phyloP scores from a whole-genome alignment of 2,113 vertebrate species.

The Semicossyphus pulcher region DNA sequence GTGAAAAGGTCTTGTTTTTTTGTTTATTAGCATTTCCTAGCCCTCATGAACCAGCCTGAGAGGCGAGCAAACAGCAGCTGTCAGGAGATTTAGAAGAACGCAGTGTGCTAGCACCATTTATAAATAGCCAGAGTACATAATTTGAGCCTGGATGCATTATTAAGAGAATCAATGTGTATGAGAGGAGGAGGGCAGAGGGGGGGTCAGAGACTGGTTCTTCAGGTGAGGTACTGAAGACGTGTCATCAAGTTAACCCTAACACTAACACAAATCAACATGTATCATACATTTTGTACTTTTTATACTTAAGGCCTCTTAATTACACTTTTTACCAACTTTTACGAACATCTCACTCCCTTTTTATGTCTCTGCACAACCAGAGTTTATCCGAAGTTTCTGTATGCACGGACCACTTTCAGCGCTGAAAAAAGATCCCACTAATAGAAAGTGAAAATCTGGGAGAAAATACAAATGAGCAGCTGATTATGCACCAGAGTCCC shows the following conservation, averaged over 20 bases:
- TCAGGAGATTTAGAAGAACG: constrained; percentile 9
- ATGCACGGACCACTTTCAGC: background rate
- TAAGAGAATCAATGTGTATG: background rate
- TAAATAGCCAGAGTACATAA: background rate
- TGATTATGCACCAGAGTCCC: constrained; percentile 56
- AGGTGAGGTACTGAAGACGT: background rate
- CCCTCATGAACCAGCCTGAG: background rate
- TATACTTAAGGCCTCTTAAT: background rate
- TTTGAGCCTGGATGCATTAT: background rate
- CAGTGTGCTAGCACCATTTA: background rate
- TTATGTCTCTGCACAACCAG: background rate
- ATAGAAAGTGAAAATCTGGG: constrained; percentile 1
- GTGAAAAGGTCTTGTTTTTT: constrained; percentile 2
- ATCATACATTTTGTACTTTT: background rate
- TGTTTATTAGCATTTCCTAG: constrained; percentile 11
- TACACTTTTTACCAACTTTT: background rate
- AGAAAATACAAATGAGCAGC: constrained; percentile 42
- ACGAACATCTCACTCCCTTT: background rate
- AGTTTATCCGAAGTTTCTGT: background rate
- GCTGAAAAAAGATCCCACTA: constrained; percentile 12
- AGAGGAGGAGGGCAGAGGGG: background rate
- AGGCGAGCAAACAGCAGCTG: constrained; percentile 23
- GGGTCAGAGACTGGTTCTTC: too few species aligned
- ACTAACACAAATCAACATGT: background rate
- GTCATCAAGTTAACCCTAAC: background rate